Evolutionary conservation across 2,888 invertebrate species (phyloP).

Genomic region (Epinotia demarniana): DNA sequence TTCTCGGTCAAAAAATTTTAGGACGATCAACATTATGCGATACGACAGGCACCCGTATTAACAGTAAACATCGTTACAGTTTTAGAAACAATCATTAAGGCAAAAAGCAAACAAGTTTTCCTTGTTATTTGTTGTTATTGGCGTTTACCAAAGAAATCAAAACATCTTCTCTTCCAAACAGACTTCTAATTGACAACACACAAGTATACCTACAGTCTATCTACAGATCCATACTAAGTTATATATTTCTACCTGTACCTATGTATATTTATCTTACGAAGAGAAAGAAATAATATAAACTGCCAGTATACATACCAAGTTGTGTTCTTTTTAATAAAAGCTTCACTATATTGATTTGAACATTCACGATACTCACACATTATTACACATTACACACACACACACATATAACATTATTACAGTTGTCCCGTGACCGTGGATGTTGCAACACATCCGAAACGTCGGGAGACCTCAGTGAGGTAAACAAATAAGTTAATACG

Average conservation of each 20-base stretch:
- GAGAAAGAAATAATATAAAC: not conserved
- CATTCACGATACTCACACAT: too few relatives aligned
- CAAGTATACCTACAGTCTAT: not conserved
- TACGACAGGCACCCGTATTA: too few relatives aligned
- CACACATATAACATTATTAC: too few relatives aligned
- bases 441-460: too few relatives aligned
- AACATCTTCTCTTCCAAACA: not conserved
- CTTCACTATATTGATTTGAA: too few relatives aligned
- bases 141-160: not conserved
- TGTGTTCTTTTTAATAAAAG: not conserved
- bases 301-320: not conserved
- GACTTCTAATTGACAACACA: not conserved
- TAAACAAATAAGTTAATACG: too few relatives aligned
- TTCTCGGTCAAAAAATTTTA: too few relatives aligned
- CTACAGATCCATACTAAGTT: not conserved
- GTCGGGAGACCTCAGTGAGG: too few relatives aligned
- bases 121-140: constrained; percentile 4
- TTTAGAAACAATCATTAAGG: not conserved
- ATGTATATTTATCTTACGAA: too few relatives aligned
- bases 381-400: too few relatives aligned
- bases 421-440: too few relatives aligned
- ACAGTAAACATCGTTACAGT: not conserved
- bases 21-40: too few relatives aligned
- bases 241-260: not conserved
- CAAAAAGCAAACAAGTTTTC: not conserved